Evolutionary conservation across 2,113 vertebrate species (phyloP).

Genomic region (Cyphomyrus plagiostoma): DNA sequence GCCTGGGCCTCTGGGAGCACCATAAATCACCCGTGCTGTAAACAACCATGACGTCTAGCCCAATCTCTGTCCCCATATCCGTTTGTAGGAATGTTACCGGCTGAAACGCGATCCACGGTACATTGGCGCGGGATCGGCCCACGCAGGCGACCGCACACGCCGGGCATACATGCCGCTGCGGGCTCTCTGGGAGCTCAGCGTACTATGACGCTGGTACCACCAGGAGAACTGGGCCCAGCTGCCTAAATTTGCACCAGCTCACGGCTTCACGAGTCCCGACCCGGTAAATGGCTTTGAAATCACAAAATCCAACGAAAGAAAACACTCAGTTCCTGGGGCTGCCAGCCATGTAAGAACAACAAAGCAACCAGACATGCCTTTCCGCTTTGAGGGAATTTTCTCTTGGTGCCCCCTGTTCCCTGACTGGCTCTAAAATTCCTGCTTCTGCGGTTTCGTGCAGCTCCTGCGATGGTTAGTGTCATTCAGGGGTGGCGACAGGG

Average conservation of each 20-base stretch:
- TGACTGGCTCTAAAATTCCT: neutral
- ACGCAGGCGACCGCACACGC: conserved; percentile 21
- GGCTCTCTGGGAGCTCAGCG: conserved; percentile 49
- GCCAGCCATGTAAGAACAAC: neutral
- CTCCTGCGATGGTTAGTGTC: neutral
- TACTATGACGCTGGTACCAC: conserved; percentile 49
- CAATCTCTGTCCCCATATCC: conserved; percentile 66
- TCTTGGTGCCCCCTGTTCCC: neutral
- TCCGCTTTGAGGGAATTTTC: neutral
- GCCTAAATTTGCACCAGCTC: neutral
- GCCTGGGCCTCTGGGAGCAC: conserved; percentile 44
- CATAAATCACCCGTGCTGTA: conserved; percentile 70
- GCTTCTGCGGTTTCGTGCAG: neutral
- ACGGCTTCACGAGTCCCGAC: neutral
- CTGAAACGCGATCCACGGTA: conserved; percentile 54
- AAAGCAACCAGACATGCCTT: neutral
- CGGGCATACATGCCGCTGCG: conserved; percentile 43
- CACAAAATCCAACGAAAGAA: neutral
- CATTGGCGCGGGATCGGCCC: neutral
- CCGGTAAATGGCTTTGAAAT: conserved; percentile 3
- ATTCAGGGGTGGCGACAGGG: neutral
- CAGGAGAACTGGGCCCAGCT: conserved; percentile 28
- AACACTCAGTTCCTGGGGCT: neutral
- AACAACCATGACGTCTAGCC: conserved; percentile 65
- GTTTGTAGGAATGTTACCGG: conserved; percentile 55